Conservation (phyloP, 2,888 invertebrate genomes). For the Zele albiditarsus region DNA sequence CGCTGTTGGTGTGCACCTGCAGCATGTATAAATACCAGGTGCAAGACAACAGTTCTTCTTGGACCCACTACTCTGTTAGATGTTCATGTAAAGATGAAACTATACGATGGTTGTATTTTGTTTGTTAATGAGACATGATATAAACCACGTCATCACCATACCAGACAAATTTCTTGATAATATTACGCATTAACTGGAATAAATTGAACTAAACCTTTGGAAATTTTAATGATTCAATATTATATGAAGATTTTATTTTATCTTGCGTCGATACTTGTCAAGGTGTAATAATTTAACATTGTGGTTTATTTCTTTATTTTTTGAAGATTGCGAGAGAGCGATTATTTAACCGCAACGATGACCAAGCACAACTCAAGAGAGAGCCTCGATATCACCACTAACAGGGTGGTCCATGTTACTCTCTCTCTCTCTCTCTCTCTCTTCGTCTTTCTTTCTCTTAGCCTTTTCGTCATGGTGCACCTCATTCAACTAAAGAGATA, state of each 20-base stretch:
- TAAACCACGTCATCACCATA: conserved; percentile 14
- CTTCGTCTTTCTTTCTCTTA: conserved; percentile 12
- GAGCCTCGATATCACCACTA: conserved; percentile 31
- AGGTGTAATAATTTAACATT: not conserved
- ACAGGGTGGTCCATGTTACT: conserved; percentile 40
- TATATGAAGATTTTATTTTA: no score
- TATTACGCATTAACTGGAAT: not conserved
- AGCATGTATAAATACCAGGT: conserved; percentile 40
- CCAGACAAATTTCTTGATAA: conserved; percentile 1
- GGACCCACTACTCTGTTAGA: conserved; percentile 28
- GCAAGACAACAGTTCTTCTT: conserved; percentile 31
- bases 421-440: conserved; percentile 11
- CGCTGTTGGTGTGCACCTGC: conserved; percentile 40
- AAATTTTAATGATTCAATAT: no score
- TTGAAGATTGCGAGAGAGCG: conserved; percentile 18
- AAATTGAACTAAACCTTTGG: not conserved
- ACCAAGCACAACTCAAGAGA: conserved; percentile 25
- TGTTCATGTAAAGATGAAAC: conserved; percentile 19
- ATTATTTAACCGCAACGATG: conserved; percentile 39
- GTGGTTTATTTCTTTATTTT: conserved; percentile 8
- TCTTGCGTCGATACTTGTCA: not conserved
- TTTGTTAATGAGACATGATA: conserved; percentile 39
- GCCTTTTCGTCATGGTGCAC: conserved; percentile 15
- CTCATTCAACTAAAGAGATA: conserved; percentile 38
- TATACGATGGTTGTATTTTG: conserved; percentile 13